Evolutionary conservation across 2,113 vertebrate species (phyloP).

Genomic region (Melanostigma gelatinosum): DNA sequence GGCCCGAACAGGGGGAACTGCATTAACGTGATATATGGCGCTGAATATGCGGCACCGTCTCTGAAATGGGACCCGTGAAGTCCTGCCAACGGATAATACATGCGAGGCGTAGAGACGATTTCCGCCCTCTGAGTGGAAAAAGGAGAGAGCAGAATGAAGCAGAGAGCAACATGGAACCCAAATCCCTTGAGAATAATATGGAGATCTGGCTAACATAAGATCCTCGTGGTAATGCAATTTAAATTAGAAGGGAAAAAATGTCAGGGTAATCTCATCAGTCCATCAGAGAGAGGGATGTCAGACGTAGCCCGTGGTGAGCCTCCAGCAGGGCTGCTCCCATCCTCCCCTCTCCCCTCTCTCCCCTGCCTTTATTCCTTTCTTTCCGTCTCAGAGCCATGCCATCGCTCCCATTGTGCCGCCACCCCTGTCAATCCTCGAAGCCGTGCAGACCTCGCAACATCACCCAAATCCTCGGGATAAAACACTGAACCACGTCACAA

Average conservation of each 20-base stretch:
- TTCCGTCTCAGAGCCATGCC: constrained; percentile 39
- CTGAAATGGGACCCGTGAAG: constrained; percentile 60
- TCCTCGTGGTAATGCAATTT: constrained; percentile 82
- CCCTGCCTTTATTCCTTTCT: constrained; percentile 37
- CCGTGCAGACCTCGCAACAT: constrained; percentile 9
- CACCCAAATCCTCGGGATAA: constrained; percentile 61
- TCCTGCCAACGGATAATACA: constrained; percentile 59
- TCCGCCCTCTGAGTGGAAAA: constrained; percentile 57
- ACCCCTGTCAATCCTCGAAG: constrained; percentile 22
- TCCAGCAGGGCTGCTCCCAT: constrained; percentile 69
- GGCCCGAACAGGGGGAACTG: neutral
- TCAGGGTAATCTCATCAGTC: constrained; percentile 83
- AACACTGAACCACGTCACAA: constrained; percentile 15
- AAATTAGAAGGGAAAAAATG: constrained; percentile 77
- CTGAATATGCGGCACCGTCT: constrained; percentile 22
- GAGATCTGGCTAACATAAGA: constrained; percentile 80
- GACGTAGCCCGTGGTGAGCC: constrained; percentile 81
- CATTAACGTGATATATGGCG: constrained; percentile 37
- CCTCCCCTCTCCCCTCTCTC: constrained; percentile 51
- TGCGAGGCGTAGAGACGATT: constrained; percentile 67
- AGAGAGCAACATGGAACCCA: constrained; percentile 68
- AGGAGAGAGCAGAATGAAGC: constrained; percentile 55
- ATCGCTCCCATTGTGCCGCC: constrained; percentile 42
- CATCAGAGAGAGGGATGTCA: constrained; percentile 81
- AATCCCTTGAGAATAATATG: constrained; percentile 78